Conservation (phyloP, 2,888 invertebrate species). For the Coecobrya sp. region DNA sequence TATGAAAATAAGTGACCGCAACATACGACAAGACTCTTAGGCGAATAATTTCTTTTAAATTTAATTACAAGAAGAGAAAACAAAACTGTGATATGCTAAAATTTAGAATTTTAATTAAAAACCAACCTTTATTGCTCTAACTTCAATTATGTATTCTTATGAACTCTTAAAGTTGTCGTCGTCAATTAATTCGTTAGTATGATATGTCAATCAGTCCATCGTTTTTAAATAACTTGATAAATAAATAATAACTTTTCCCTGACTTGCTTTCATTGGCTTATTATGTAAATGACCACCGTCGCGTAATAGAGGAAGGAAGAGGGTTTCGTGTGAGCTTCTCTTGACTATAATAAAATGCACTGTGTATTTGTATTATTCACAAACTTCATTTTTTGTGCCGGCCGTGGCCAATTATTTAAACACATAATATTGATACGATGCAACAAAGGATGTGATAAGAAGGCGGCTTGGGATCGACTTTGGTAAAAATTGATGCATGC, state of each 20-base stretch:
- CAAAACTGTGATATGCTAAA: too few relatives aligned
- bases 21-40: too few relatives aligned
- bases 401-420: conserved; percentile 55
- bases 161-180: too few relatives aligned
- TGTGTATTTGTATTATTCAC: neutral
- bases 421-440: conserved; percentile 40
- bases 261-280: neutral
- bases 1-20: too few relatives aligned
- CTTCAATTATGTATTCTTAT: too few relatives aligned
- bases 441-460: neutral
- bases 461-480: neutral
- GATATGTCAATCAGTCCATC: too few relatives aligned
- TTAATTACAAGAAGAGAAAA: too few relatives aligned
- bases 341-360: conserved; percentile 55
- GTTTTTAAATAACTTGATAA: too few relatives aligned
- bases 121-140: too few relatives aligned
- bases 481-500: conserved; percentile 22
- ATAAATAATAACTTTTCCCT: neutral
- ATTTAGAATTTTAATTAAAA: too few relatives aligned
- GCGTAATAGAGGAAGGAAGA: conserved; percentile 57
- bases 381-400: conserved; percentile 7
- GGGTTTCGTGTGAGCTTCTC: neutral
- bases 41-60: too few relatives aligned
- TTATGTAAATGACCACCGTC: conserved; percentile 40
- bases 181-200: too few relatives aligned